phyloP scores from a whole-genome alignment of 1,140 invertebrate genomes.

The Cherax quadricarinatus region DNA sequence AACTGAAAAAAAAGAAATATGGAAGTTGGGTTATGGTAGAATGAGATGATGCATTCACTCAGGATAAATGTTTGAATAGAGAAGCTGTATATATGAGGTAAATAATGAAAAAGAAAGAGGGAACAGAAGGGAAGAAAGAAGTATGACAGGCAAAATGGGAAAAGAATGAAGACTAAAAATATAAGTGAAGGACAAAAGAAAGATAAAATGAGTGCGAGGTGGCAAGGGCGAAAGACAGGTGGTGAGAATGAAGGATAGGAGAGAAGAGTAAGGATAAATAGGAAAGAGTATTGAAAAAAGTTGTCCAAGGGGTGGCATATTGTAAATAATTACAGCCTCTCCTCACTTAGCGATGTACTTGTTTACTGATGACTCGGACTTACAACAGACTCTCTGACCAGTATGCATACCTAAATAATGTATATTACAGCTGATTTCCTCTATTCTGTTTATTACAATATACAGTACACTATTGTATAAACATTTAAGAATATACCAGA shows the following conservation, averaged over 20 bases:
- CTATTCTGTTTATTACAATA: too few relatives aligned
- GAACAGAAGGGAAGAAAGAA: background rate
- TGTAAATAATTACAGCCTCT: too few relatives aligned
- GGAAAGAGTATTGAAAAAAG: background rate
- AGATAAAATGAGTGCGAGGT: background rate
- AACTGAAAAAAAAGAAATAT: background rate
- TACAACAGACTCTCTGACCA: too few relatives aligned
- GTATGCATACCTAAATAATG: too few relatives aligned
- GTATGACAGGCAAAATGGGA: background rate
- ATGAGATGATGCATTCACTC: background rate
- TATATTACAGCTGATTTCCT: too few relatives aligned
- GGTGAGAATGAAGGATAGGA: background rate
- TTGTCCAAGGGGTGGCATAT: background rate
- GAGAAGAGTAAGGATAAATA: background rate
- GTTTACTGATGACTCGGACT: too few relatives aligned
- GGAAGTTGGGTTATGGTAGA: background rate
- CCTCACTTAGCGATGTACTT: too few relatives aligned
- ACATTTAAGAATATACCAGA: too few relatives aligned
- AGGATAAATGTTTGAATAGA: background rate
- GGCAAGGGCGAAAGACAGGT: background rate
- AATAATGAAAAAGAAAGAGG: background rate
- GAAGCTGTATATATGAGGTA: background rate
- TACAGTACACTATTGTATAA: too few relatives aligned
- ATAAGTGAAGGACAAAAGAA: background rate
- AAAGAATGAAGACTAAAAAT: background rate